Conservation (phyloP, 2,888 invertebrate genomes). For the Brassicogethes aeneus region DNA sequence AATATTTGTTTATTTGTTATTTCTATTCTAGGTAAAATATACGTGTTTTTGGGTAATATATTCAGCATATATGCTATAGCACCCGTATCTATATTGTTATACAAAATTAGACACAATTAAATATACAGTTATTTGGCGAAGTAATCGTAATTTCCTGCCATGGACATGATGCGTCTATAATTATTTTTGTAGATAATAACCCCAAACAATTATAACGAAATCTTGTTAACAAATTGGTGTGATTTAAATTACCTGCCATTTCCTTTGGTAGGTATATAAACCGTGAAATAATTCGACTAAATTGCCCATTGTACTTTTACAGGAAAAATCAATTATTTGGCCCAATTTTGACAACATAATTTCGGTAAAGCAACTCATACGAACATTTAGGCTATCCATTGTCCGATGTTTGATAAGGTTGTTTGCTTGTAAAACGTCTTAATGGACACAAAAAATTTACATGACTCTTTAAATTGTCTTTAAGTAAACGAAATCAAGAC, state of each 20-base stretch:
- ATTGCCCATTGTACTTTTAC: neutral
- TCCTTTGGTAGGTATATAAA: neutral
- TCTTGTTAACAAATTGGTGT: neutral
- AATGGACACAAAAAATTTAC: neutral
- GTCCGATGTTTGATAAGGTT: neutral
- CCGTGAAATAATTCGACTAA: neutral
- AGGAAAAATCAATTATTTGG: neutral
- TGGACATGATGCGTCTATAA: neutral
- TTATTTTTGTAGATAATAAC: neutral
- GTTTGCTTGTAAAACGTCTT: neutral
- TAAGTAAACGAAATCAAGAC: too few species aligned
- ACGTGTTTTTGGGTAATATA: too few species aligned
- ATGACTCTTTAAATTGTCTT: too few species aligned
- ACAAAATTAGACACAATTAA: neutral
- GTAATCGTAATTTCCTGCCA: neutral
- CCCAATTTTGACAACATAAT: neutral
- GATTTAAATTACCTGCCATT: neutral
- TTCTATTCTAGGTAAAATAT: too few species aligned
- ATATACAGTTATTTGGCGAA: neutral
- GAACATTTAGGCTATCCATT: neutral
- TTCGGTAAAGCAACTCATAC: neutral
- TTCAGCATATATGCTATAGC: too few species aligned
- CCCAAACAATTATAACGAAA: neutral
- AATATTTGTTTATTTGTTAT: too few species aligned
- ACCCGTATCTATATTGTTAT: too few species aligned